phyloP scores from a whole-genome alignment of 2,113 vertebrate species.

The Pachypanchax playfairii region DNA sequence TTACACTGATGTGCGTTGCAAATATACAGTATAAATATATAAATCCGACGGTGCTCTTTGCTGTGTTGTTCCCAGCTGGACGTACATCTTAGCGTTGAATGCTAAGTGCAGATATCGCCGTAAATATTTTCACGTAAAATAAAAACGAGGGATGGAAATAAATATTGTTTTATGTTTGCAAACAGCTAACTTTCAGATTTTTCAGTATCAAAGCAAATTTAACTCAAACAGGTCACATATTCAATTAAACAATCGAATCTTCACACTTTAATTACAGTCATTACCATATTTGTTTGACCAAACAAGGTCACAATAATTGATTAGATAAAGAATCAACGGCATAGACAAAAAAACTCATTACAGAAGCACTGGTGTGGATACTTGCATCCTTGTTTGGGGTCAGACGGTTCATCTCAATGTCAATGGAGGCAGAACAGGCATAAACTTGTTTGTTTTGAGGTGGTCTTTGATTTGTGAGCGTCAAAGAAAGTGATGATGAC shows the following conservation, averaged over 20 bases:
- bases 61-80: neutral
- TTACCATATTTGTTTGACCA: conserved; percentile 73
- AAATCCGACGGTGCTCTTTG: neutral
- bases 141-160: no score
- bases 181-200: neutral
- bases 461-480: conserved; percentile 75
- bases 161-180: neutral
- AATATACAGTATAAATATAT: conserved; percentile 23
- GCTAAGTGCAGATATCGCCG: no score
- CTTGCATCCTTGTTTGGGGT: conserved; percentile 71
- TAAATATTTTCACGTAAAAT: no score
- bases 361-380: conserved; percentile 64
- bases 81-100: neutral
- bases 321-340: conserved; percentile 62
- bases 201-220: conserved; percentile 27
- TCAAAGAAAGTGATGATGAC: conserved; percentile 70
- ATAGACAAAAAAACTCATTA: conserved; percentile 72
- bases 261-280: conserved; percentile 65
- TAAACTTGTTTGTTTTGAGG: conserved; percentile 74
- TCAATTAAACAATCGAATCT: conserved; percentile 73
- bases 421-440: conserved; percentile 65
- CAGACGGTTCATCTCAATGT: conserved; percentile 75
- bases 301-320: conserved; percentile 75
- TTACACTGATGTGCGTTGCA: conserved; percentile 21
- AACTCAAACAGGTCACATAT: conserved; percentile 54